Conservation (phyloP, 2,113 vertebrate genomes). For the Misgurnus mizolepis region DNA sequence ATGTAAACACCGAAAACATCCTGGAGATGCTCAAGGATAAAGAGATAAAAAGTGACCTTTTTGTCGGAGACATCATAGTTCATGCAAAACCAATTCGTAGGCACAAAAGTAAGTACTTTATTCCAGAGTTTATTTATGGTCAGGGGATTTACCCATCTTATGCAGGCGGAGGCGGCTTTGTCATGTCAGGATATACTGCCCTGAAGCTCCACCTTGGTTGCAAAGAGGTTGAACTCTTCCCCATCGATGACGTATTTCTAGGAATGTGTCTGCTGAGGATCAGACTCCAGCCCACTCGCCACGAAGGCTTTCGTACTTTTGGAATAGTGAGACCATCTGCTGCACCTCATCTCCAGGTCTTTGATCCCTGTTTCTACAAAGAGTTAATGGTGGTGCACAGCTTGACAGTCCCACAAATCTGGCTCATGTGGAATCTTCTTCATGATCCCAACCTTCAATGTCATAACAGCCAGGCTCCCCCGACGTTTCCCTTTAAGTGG, state of each 20-base stretch:
- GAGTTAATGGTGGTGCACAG: slow-evolving; percentile 97
- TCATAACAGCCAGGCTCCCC: slow-evolving; percentile 66
- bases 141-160: slow-evolving; percentile 86
- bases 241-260: slow-evolving; percentile 95
- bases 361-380: slow-evolving; percentile 94
- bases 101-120: slow-evolving; percentile 88
- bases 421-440: slow-evolving; percentile 97
- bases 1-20: slow-evolving; percentile 92
- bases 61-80: slow-evolving; percentile 92
- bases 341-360: slow-evolving; percentile 88
- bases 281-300: slow-evolving; percentile 80
- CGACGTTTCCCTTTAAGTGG: slow-evolving; percentile 74
- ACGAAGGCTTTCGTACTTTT: slow-evolving; percentile 94
- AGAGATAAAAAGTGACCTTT: slow-evolving; percentile 76
- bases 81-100: slow-evolving; percentile 87
- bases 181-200: slow-evolving; percentile 86
- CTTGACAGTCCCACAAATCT: slow-evolving; percentile 90
- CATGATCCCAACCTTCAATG: slow-evolving; percentile 83
- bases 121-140: slow-evolving; percentile 89
- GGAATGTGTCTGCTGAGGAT: slow-evolving; percentile 95
- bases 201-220: slow-evolving; percentile 82
- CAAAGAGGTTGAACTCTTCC: slow-evolving; percentile 92
- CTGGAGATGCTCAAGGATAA: slow-evolving; percentile 82
- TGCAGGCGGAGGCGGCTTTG: slow-evolving; percentile 90
- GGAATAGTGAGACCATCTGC: slow-evolving; percentile 90